Percentiles rank a stretch among this genome's conserved stretches.
These are phyloP conservation scores for Hemibagrus wyckioides DNA, from an alignment of 2,113 vertebrate species.

Conservation along the genomic window DNA sequence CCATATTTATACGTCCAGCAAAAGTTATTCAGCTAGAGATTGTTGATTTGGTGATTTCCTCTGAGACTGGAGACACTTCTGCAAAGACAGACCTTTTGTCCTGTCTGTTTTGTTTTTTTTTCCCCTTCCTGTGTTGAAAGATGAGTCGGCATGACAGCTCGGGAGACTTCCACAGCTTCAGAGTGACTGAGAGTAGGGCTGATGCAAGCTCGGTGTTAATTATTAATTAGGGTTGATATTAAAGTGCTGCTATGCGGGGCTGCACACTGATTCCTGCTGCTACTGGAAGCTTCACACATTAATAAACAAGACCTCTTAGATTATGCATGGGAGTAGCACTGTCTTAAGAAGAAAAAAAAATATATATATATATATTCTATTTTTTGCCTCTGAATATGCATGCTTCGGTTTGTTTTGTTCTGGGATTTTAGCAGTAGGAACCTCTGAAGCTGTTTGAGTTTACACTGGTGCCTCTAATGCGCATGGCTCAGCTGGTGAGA, in stretches of 20 bases:
- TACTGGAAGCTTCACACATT: constrained; percentile 58
- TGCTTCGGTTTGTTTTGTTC: background rate
- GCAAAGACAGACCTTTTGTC: background rate
- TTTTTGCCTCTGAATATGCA: constrained; percentile 3
- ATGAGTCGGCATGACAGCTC: constrained; percentile 20
- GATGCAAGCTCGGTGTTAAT: constrained; percentile 68
- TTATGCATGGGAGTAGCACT: constrained; percentile 66
- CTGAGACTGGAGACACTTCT: background rate
- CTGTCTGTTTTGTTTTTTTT: constrained; percentile 6
- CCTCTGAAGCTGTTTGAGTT: background rate
- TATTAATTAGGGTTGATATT: constrained; percentile 71
- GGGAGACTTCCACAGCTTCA: constrained; percentile 30
- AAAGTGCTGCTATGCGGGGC: constrained; percentile 58
- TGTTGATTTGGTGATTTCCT: background rate
- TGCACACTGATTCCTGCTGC: constrained; percentile 53
- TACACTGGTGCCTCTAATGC: background rate
- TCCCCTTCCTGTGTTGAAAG: constrained; percentile 23
- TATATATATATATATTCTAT: background rate
- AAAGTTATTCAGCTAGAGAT: no score
- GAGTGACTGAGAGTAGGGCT: constrained; percentile 37
- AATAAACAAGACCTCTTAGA: constrained; percentile 70
- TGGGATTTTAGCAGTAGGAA: background rate
- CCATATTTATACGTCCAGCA: background rate
- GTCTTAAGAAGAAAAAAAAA: background rate
- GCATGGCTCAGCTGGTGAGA: constrained; percentile 3